Base-by-base conservation (phyloP, 2,888 invertebrate species). In the Hermodice carunculata region DNA sequence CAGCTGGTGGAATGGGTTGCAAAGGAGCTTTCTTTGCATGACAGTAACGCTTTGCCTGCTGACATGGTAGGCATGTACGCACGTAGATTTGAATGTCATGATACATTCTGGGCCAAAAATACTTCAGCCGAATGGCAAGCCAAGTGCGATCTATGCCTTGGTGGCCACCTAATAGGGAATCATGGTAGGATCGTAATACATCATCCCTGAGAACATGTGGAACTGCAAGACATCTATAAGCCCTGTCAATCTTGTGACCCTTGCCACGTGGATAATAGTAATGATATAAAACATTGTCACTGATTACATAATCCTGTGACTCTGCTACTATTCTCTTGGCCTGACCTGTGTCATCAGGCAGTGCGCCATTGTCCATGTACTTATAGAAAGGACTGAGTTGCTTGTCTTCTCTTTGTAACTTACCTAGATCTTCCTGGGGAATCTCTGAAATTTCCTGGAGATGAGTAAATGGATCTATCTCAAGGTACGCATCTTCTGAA, bases 61-160 rank as follows among this genome's bases (percentile, higher is more conserved):
- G 48, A 24, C 48, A 48, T 11, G 26, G 14, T 14, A 22, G 17
- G 29, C 48, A 48, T 3, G 48, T 28, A 14, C 29, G 48, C 3
- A 48, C 48, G 24, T 48, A 29, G 4, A 28, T 29, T 28, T 48
- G 24, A 14, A 48, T 29, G 29, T 48, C 48, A 11, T 11, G 26
- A 29, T 48, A 48, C 48, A 48, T 48, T 14, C n/a, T 26, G n/a
- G 48, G 48, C 48, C 48, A 48, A 48, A 28, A 48, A n/a, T 48
- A 48, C n/a, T 48, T 48, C 11, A 28, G 26, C 3, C 48, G 11
- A 3, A 48, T 26, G 8, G 48, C 5, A 17, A 19, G 44, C 6
- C 22, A 44, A 8, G 44, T 44, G 6, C 44, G n/a, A 6, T 44
- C 44, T 6, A 44, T 19, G 6, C 44, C 44, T 17, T 44, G 44